phyloP scores from a whole-genome alignment of 1,140 invertebrate species.

The Temnothorax longispinosus region DNA sequence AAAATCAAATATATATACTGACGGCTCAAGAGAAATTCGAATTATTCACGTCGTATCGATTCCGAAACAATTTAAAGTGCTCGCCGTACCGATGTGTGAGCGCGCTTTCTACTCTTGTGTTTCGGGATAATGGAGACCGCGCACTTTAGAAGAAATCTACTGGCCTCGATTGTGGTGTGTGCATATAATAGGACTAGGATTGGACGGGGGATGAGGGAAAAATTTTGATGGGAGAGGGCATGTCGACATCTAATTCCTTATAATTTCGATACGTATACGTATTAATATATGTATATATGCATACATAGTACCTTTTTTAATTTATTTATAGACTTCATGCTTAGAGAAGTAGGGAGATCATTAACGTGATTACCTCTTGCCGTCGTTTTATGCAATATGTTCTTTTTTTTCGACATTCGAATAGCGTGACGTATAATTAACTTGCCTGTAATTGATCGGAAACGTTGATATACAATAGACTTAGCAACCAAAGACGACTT shows the following conservation, averaged over 20 bases:
- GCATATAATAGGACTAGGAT: conserved; percentile 56
- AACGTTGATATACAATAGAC: conserved; percentile 44
- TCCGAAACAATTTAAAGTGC: conserved; percentile 4
- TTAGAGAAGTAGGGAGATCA: conserved; percentile 60
- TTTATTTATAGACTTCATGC: conserved; percentile 76
- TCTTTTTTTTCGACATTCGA: conserved; percentile 36
- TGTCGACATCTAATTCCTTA: conserved; percentile 79
- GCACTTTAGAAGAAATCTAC: conserved; percentile 56
- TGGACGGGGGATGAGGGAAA: conserved; percentile 58
- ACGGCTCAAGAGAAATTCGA: neutral
- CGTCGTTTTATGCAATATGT: neutral
- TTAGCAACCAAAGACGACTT: conserved; percentile 55
- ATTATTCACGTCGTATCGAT: neutral
- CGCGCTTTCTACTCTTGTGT: conserved; percentile 59
- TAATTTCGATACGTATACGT: conserved; percentile 82
- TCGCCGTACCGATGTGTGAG: conserved; percentile 50
- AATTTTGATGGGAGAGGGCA: conserved; percentile 57
- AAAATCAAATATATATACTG: neutral
- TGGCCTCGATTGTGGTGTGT: conserved; percentile 56
- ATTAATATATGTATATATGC: conserved; percentile 80
- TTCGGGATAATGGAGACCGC: conserved; percentile 55
- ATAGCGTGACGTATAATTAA: conserved; percentile 53
- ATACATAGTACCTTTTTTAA: conserved; percentile 81
- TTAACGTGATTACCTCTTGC: conserved; percentile 44
- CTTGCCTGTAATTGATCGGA: conserved; percentile 40